Evolutionary conservation across 2,797 vertebrate genomes (phyloP), one percentile per base, ranked within the genome.

Genomic region (Eurystomus glaucurus): DNA sequence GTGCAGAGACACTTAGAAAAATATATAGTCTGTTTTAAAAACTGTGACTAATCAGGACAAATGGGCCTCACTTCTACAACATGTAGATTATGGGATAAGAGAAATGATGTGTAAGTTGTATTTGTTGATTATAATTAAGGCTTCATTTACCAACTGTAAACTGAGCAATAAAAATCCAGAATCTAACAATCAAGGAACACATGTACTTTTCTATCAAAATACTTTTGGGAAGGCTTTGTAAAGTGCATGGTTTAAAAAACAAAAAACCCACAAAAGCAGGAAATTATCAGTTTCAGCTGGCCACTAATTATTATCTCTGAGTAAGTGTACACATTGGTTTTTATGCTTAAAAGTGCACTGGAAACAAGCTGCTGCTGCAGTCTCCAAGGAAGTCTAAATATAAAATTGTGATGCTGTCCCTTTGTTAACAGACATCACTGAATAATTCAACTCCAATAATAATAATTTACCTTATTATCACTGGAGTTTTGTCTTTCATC

Each of bases 381-480:
- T 98, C 97, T 98, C 98, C 94, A 98, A 97, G 96, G 90, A 97
- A 97, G 94, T 97, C 98, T 98, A 99, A 99, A 99, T 98, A 98
- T 98, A 99, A 99, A 98, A 98, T 98, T 92, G 92, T 94, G 79
- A 95, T 58, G 75, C 85, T 96, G 97, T 98, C 97, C 95, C 97
- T 98, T 98, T 98, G 97, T 98, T 99, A 98, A 99, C 98, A 96
- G 98, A 43, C 96, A 96, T 90, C 98, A 94, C 97, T 99, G 98
- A 99, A 99, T 99, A 98, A 99, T 99, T 99, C 98, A 99, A 97
- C 92, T 97, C 79, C 95, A 98, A 98, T 98, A 99, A 98, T 98
- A 98, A 98, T 97, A 98, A 35, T 76, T 60, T 60, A 1, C 21
- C 4, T 26, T 79, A 46, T 33, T 64, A 57, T 51, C 51, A 28